phyloP scores from a whole-genome alignment of 2,797 vertebrate genomes.

The Hydrocynus forskahlii region DNA sequence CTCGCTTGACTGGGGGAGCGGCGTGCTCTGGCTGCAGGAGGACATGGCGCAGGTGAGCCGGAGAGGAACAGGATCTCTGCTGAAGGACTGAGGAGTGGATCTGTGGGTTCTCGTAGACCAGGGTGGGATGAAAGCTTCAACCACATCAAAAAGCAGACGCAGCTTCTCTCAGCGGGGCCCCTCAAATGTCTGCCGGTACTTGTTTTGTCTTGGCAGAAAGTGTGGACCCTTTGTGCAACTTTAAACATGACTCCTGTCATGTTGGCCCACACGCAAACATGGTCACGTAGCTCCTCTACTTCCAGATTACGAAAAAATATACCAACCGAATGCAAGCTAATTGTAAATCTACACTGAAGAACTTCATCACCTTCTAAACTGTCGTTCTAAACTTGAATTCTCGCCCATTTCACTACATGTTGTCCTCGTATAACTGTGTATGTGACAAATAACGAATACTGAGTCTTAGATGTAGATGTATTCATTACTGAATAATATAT shows the following conservation, averaged over 20 bases:
- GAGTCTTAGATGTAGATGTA: too few species aligned
- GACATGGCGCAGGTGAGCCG: slow-evolving; percentile 26
- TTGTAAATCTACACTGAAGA: too few species aligned
- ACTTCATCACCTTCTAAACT: background rate
- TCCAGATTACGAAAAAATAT: background rate
- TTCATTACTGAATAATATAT: too few species aligned
- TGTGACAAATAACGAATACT: too few species aligned
- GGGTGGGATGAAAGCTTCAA: slow-evolving; percentile 39
- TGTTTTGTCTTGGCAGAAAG: slow-evolving; percentile 14
- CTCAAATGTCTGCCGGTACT: slow-evolving; percentile 9
- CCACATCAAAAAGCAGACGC: slow-evolving; percentile 10
- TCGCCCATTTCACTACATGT: too few species aligned
- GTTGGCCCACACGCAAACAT: slow-evolving; percentile 10
- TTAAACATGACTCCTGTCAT: slow-evolving; percentile 1
- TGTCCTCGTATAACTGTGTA: too few species aligned
- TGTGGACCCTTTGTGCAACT: background rate
- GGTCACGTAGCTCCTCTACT: background rate
- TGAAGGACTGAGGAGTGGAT: slow-evolving; percentile 11
- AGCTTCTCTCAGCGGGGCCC: background rate
- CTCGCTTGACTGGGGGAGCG: slow-evolving; percentile 17
- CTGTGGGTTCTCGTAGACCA: slow-evolving; percentile 11
- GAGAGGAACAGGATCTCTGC: slow-evolving; percentile 10
- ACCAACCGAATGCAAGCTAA: background rate
- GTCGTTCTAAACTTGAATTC: too few species aligned
- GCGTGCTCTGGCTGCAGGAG: slow-evolving; percentile 18